These are phyloP conservation scores for Drosophila antonietae DNA, from an alignment of 2,888 invertebrate genomes.

Conservation along the genomic window DNA sequence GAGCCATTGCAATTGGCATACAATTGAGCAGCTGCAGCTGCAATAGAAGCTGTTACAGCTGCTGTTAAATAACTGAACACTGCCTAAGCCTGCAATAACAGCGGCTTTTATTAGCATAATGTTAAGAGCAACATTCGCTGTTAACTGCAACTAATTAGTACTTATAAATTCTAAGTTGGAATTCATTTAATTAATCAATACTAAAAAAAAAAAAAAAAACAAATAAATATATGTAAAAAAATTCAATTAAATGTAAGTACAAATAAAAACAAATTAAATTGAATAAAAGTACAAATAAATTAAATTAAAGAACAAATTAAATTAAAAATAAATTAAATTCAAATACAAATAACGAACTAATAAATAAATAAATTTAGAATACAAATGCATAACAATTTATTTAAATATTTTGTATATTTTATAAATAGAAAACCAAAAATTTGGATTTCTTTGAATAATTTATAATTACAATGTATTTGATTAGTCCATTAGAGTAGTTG, in stretches of 20 bases:
- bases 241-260: not conserved
- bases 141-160: not conserved
- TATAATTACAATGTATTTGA: too few relatives aligned
- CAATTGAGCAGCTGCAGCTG: not conserved
- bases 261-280: not conserved
- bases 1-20: not conserved
- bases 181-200: too few relatives aligned
- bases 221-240: not conserved
- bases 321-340: too few relatives aligned
- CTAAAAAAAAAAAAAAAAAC: not conserved
- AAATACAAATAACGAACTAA: too few relatives aligned
- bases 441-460: too few relatives aligned
- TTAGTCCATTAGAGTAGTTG: too few relatives aligned
- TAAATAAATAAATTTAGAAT: too few relatives aligned
- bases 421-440: not conserved
- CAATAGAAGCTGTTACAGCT: not conserved
- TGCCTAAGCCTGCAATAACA: not conserved
- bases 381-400: too few relatives aligned
- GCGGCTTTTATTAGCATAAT: not conserved
- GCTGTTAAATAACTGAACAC: not conserved
- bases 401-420: too few relatives aligned
- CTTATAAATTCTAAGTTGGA: too few relatives aligned
- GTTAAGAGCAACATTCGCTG: not conserved
- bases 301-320: too few relatives aligned
- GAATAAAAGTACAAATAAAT: too few relatives aligned